Evolutionary conservation across 2,888 invertebrate genomes (phyloP).

Genomic region (Isoperla grammatica): DNA sequence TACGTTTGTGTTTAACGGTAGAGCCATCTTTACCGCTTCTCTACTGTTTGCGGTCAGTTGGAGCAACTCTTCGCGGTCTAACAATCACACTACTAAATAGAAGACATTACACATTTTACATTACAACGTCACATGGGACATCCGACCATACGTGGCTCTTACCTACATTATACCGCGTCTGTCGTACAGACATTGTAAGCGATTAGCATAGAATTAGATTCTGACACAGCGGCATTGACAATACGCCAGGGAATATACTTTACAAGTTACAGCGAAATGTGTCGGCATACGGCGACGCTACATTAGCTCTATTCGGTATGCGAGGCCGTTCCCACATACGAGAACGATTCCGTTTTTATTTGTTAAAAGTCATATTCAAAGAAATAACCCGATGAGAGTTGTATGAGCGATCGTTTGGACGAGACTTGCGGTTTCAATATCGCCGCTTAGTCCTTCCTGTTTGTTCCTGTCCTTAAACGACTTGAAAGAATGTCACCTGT

Average conservation of each 20-base stretch:
- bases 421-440: too few relatives aligned
- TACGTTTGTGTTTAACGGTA: slow-evolving; percentile 42
- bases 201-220: slow-evolving; percentile 29
- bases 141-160: slow-evolving; percentile 39
- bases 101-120: slow-evolving; percentile 39
- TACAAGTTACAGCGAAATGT: too few relatives aligned
- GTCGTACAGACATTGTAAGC: slow-evolving; percentile 18
- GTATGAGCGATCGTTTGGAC: too few relatives aligned
- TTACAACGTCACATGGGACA: background rate
- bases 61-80: slow-evolving; percentile 40
- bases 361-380: slow-evolving; percentile 33
- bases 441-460: too few relatives aligned
- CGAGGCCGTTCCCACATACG: too few relatives aligned
- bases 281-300: too few relatives aligned
- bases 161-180: slow-evolving; percentile 33
- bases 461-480: too few relatives aligned
- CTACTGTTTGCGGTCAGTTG: slow-evolving; percentile 44
- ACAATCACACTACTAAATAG: slow-evolving; percentile 42
- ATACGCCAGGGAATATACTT: slow-evolving; percentile 15
- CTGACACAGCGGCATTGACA: slow-evolving; percentile 31
- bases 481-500: too few relatives aligned
- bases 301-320: too few relatives aligned
- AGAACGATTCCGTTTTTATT: too few relatives aligned
- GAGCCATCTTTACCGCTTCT: slow-evolving; percentile 46
- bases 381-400: too few relatives aligned